These are phyloP conservation scores for Eumerus sabulonum DNA, from an alignment of 2,888 invertebrate genomes.

Conservation along the genomic window DNA sequence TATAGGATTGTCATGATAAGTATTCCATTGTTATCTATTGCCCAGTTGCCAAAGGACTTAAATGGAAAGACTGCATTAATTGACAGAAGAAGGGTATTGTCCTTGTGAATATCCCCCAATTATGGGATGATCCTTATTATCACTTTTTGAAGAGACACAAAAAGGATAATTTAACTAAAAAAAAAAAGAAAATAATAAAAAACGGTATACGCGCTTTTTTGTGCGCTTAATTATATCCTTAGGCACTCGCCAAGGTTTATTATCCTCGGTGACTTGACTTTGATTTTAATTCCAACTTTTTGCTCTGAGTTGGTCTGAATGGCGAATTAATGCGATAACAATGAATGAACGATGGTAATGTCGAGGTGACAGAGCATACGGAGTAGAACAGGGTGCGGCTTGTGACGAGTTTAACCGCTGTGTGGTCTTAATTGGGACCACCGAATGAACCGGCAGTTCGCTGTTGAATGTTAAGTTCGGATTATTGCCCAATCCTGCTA, in stretches of 20 bases:
- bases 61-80: too few species aligned
- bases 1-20: too few species aligned
- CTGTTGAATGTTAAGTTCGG: too few species aligned
- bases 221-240: slow-evolving; percentile 59
- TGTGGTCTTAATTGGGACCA: slow-evolving; percentile 36
- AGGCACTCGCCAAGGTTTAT: slow-evolving; percentile 37
- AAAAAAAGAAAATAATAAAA: slow-evolving; percentile 34
- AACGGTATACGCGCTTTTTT: slow-evolving; percentile 23
- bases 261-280: background rate
- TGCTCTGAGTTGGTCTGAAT: background rate
- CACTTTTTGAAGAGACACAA: slow-evolving; percentile 19
- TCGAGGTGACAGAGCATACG: slow-evolving; percentile 13
- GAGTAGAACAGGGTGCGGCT: background rate
- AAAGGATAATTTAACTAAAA: slow-evolving; percentile 53
- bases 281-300: background rate
- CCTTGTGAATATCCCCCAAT: slow-evolving; percentile 40
- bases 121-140: slow-evolving; percentile 59
- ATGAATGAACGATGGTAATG: slow-evolving; percentile 23
- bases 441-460: slow-evolving; percentile 1
- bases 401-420: slow-evolving; percentile 47
- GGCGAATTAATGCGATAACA: slow-evolving; percentile 33
- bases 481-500: too few species aligned
- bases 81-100: slow-evolving; percentile 21
- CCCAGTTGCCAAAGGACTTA: too few species aligned
- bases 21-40: too few species aligned